Conservation (phyloP, 1,140 invertebrate genomes). For the Drosophila bifasciata region DNA sequence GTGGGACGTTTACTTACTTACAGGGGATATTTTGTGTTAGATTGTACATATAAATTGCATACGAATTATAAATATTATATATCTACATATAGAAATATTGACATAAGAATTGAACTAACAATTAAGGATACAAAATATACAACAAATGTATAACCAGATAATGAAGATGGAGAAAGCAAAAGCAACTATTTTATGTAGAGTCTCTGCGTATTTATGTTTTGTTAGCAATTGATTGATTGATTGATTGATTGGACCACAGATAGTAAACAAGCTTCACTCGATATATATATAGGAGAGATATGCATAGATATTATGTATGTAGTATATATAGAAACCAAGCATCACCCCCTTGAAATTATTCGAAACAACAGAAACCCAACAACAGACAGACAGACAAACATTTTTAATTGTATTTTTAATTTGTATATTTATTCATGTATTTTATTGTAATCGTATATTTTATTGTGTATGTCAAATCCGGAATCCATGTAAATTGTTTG, state of each 20-base stretch:
- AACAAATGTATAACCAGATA: constrained; percentile 32
- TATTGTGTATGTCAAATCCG: constrained; percentile 1
- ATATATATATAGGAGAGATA: constrained; percentile 1
- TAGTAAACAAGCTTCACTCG: constrained; percentile 28
- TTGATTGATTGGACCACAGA: constrained; percentile 42
- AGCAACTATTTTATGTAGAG: constrained; percentile 76
- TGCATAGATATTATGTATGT: constrained; percentile 30
- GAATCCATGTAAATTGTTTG: too few species aligned
- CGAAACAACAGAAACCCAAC: background rate
- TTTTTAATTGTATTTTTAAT: constrained; percentile 25
- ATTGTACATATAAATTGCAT: constrained; percentile 63
- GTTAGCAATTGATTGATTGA: constrained; percentile 54
- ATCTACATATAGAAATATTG: constrained; percentile 26
- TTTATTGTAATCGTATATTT: constrained; percentile 39
- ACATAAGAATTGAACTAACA: constrained; percentile 39
- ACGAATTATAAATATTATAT: constrained; percentile 46
- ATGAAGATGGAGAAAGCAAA: constrained; percentile 18
- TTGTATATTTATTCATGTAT: constrained; percentile 45
- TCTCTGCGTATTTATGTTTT: constrained; percentile 70
- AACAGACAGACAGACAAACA: constrained; percentile 14
- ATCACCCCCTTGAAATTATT: constrained; percentile 47
- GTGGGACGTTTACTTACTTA: constrained; percentile 73
- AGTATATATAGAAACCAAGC: constrained; percentile 37
- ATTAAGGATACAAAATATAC: constrained; percentile 20
- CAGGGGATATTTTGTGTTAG: constrained; percentile 80